These are phyloP conservation scores for Yoshiicerus persimilis DNA, from an alignment of 1,140 invertebrate genomes.

Conservation along the genomic window DNA sequence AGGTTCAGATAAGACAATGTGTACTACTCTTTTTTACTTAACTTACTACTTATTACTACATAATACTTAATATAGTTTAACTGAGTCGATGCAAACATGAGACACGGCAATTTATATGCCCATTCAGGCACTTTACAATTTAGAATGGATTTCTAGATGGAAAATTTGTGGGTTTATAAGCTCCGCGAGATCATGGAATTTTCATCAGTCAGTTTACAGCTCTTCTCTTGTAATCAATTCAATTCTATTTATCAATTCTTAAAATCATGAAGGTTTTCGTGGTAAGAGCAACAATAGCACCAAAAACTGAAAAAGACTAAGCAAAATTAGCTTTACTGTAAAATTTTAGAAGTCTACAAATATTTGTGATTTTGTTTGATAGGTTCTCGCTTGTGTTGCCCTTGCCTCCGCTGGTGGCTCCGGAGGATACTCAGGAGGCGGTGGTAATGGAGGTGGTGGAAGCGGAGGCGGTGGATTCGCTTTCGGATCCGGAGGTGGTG, in stretches of 20 bases:
- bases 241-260: neutral
- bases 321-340: too few relatives aligned
- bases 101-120: neutral
- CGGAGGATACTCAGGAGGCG: neutral
- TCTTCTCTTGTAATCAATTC: neutral
- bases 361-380: neutral
- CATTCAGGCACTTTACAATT: neutral
- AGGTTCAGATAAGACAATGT: neutral
- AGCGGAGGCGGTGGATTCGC: neutral
- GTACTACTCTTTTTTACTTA: neutral
- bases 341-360: too few relatives aligned
- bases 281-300: neutral
- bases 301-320: too few relatives aligned
- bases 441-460: neutral
- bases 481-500: neutral
- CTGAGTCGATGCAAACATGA: neutral
- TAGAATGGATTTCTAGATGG: neutral
- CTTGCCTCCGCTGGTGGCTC: neutral
- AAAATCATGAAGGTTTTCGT: slow-evolving; percentile 24
- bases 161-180: slow-evolving; percentile 6
- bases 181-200: neutral
- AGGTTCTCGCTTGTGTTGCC: slow-evolving; percentile 25
- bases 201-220: neutral
- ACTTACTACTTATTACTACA: neutral
- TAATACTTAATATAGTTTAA: neutral